Base-by-base conservation (phyloP, 2,113 vertebrate species). In the Dipodomys ordii region DNA sequence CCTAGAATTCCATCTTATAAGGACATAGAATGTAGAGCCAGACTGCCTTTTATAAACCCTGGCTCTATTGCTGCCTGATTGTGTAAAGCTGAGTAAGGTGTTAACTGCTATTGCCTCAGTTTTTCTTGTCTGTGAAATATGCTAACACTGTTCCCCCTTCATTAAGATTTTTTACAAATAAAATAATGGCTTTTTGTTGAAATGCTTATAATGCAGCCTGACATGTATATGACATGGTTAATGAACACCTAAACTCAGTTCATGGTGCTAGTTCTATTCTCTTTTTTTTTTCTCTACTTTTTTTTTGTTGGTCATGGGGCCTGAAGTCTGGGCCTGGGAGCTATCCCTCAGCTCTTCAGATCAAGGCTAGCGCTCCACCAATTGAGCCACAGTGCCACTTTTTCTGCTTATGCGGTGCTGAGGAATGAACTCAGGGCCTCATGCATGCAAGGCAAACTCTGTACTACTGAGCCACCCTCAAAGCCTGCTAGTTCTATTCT, bases 81-180 rank as follows among this genome's bases (percentile, higher is more conserved):
- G 81, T n/a, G 2, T 23, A 82, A 28, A 92, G 0, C 1, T 27
- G 28, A 92, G 5, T 10, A 68, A 93, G 13, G 32, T 77, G 84
- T 83, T 91, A 64, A 72, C 10, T 77, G 71, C 8, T 60, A 74
- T 11, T 44, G 27, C 27, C 81, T 96, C 23, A 8, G 27, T 81
- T 90, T 94, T 72, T 81, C 65, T 94, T 22, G 60, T 72, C 73
- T 82, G 7, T 71, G 35, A 88, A 90, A 93, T 68, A 60, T 39
- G 19, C 60, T 73, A 23, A 87, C 15, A 79, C 12, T 69, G 57
- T 62, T 25, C 15, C 28, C 15, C 28, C 18, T 7, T 77, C 28
- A 49, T 87, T 91, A 71, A 10, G 32, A 82, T 67, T 16, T 67
- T 3, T 32, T 81, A 69, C 22, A 89, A 74, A 79, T 85, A 62